Conservation (phyloP, 1,140 invertebrate genomes). For the Drosophila nasuta region DNA sequence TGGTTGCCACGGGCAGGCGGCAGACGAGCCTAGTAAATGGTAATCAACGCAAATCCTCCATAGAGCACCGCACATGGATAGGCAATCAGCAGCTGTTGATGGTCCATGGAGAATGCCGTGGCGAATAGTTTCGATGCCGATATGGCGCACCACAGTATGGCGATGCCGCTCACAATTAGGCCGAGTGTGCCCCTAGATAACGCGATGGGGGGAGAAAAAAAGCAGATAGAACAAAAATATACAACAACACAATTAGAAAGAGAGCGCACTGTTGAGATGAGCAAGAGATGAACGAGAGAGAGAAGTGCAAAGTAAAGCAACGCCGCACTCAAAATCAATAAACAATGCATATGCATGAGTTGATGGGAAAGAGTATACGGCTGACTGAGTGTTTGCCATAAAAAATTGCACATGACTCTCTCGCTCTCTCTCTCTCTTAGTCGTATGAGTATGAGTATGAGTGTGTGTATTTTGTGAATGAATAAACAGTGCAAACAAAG, state of each 20-base stretch:
- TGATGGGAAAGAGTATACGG: constrained; percentile 37
- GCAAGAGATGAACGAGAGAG: constrained; percentile 19
- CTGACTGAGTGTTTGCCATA: constrained; percentile 47
- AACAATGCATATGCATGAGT: constrained; percentile 79
- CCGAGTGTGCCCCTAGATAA: constrained; percentile 85
- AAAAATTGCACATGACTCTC: constrained; percentile 23
- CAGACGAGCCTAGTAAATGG: constrained; percentile 87
- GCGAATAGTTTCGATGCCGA: constrained; percentile 95
- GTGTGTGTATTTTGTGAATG: constrained; percentile 66
- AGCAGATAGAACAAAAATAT: constrained; percentile 43
- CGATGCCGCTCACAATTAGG: constrained; percentile 87
- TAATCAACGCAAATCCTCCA: constrained; percentile 93
- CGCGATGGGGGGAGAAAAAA: constrained; percentile 8
- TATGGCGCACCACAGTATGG: constrained; percentile 92
- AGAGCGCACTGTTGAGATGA: constrained; percentile 34
- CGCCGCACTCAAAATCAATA: constrained; percentile 69
- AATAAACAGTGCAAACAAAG: constrained; percentile 77
- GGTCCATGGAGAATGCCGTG: constrained; percentile 90
- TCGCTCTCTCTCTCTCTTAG: neutral
- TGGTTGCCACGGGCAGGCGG: constrained; percentile 43
- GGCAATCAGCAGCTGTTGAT: constrained; percentile 92
- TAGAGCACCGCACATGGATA: constrained; percentile 95
- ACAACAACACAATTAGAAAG: constrained; percentile 40
- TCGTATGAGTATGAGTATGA: constrained; percentile 36
- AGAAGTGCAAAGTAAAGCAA: constrained; percentile 35